A percentile compares a stretch with the other conserved stretches of the same genome.
Conservation (phyloP, 2,888 invertebrate genomes). For the Caenorhabditis afra region DNA sequence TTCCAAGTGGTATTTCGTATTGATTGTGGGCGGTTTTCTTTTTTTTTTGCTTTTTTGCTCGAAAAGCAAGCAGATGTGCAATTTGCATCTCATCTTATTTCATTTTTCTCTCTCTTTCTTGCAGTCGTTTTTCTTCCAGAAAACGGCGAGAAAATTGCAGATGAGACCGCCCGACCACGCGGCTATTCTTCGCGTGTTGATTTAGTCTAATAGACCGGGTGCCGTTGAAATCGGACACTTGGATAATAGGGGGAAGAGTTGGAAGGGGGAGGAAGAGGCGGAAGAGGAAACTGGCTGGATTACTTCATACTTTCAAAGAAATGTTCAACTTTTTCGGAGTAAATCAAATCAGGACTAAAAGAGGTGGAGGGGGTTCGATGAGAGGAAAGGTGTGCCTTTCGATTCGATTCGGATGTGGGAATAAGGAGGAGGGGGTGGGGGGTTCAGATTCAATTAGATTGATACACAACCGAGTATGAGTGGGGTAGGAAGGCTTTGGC, state of each 20-base stretch:
- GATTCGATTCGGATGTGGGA: too few relatives aligned
- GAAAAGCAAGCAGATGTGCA: conserved; percentile 26
- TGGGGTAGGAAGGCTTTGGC: conserved; percentile 6
- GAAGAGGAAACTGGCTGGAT: background rate
- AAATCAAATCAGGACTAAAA: background rate
- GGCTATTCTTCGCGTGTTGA: background rate
- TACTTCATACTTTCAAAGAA: background rate
- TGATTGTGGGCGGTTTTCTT: conserved; percentile 13
- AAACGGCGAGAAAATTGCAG: background rate
- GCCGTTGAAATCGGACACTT: background rate
- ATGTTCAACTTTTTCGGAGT: background rate
- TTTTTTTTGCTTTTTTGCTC: background rate
- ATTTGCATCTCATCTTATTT: conserved; percentile 57
- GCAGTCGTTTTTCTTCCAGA: background rate
- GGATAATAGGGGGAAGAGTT: background rate
- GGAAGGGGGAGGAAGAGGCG: background rate
- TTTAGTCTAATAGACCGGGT: background rate
- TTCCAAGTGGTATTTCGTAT: conserved; percentile 17
- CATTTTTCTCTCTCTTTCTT: background rate
- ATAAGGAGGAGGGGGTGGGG: too few relatives aligned
- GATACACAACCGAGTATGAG: conserved; percentile 7
- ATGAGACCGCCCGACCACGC: conserved; percentile 8
- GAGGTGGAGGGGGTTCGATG: too few relatives aligned
- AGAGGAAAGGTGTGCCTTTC: too few relatives aligned
- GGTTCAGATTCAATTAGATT: conserved; percentile 18